phyloP scores from a whole-genome alignment of 2,888 invertebrate species.

The Ephialtes manifestator region DNA sequence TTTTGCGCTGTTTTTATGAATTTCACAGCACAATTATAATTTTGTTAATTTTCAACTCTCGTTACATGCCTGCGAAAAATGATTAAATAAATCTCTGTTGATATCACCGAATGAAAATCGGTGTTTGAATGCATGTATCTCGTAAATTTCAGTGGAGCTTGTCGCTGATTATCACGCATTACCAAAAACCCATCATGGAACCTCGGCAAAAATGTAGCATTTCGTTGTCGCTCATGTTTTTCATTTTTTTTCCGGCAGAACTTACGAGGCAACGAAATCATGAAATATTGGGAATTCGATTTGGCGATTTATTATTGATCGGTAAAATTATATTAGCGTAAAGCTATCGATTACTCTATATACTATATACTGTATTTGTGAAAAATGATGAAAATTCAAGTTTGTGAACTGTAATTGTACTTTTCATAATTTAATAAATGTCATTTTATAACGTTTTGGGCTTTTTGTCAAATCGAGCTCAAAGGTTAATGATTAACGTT shows the following conservation, averaged over 20 bases:
- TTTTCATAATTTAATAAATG: background rate
- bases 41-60: background rate
- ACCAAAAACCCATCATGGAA: background rate
- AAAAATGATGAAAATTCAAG: no score
- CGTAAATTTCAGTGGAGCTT: background rate
- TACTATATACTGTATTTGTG: no score
- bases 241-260: background rate
- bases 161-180: background rate
- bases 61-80: background rate
- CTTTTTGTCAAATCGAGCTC: background rate
- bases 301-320: constrained; percentile 3
- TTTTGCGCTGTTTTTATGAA: no score
- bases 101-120: background rate
- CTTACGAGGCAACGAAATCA: background rate
- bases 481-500: background rate
- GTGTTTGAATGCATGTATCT: background rate
- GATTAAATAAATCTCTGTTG: background rate
- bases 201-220: background rate
- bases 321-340: background rate
- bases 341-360: no score
- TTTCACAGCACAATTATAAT: background rate
- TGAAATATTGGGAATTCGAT: background rate
- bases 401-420: no score
- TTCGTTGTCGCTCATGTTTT: background rate
- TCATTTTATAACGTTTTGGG: background rate